A percentile compares a stretch with the other conserved stretches of the same genome.
Conservation (phyloP, 2,113 vertebrate genomes). For the Elgaria multicarinata region DNA sequence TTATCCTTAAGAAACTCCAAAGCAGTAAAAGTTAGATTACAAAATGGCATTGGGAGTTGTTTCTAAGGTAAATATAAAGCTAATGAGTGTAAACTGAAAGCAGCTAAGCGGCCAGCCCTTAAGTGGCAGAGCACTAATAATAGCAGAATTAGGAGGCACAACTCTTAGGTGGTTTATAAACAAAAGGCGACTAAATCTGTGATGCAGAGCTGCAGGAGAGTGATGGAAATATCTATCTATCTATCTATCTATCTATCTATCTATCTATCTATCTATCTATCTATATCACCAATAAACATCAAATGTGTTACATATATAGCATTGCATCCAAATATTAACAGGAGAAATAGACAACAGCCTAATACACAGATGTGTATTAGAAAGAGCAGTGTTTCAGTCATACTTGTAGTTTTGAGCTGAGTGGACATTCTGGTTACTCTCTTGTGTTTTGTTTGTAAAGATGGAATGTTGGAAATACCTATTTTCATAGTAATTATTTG, state of each 20-base stretch:
- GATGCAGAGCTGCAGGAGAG: not conserved
- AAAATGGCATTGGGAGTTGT: not conserved
- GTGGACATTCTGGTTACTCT: not conserved
- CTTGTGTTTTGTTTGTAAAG: not conserved
- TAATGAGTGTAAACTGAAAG: not conserved
- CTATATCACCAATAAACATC: too few species aligned
- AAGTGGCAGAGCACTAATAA: not conserved
- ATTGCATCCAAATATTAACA: too few species aligned
- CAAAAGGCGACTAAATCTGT: not conserved
- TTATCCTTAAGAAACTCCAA: not conserved
- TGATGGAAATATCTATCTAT: not conserved
- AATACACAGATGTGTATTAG: too few species aligned
- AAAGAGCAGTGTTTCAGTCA: too few species aligned
- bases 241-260: too few species aligned
- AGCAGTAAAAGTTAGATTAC: not conserved
- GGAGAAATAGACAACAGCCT: too few species aligned
- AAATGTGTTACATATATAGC: too few species aligned
- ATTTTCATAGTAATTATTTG: not conserved
- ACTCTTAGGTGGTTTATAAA: not conserved
- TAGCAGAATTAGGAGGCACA: not conserved
- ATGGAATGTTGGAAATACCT: not conserved
- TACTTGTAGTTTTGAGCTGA: not conserved
- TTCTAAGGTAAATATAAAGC: not conserved
- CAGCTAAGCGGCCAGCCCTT: not conserved
- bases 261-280: too few species aligned